Conservation (phyloP, 2,888 invertebrate genomes). For the Drosophila stalkeri region DNA sequence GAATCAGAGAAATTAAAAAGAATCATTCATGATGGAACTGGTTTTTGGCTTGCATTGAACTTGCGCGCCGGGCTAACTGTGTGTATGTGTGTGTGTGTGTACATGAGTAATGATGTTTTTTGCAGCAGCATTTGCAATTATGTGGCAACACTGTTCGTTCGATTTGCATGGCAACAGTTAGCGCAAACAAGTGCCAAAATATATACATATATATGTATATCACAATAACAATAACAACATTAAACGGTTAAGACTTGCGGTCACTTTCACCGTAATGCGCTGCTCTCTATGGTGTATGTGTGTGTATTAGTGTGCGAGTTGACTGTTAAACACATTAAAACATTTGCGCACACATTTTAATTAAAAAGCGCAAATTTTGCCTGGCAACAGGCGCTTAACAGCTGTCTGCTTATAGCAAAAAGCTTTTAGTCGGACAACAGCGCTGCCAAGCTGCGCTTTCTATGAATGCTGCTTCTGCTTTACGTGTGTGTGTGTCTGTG, state of each 20-base stretch:
- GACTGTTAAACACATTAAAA: slow-evolving; percentile 55
- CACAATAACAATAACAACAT: slow-evolving; percentile 38
- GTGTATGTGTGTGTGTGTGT: background rate
- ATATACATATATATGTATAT: slow-evolving; percentile 32
- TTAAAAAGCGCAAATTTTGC: slow-evolving; percentile 43
- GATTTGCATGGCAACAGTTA: slow-evolving; percentile 66
- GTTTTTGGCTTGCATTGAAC: slow-evolving; percentile 38
- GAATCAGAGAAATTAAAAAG: slow-evolving; percentile 50
- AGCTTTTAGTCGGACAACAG: slow-evolving; percentile 46
- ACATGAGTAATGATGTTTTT: slow-evolving; percentile 28
- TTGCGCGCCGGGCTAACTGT: slow-evolving; percentile 23
- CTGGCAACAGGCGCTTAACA: slow-evolving; percentile 68
- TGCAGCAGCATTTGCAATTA: slow-evolving; percentile 27
- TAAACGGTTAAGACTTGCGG: slow-evolving; percentile 40
- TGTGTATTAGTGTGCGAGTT: slow-evolving; percentile 20
- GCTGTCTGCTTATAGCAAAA: slow-evolving; percentile 51
- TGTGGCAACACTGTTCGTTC: slow-evolving; percentile 51
- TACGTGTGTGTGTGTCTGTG: slow-evolving; percentile 1
- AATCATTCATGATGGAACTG: slow-evolving; percentile 54
- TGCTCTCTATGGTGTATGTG: slow-evolving; percentile 14
- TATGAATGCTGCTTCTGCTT: background rate
- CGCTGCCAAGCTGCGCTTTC: slow-evolving; percentile 35
- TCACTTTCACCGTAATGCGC: slow-evolving; percentile 66
- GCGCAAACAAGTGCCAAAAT: slow-evolving; percentile 51
- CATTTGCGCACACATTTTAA: slow-evolving; percentile 49